These are phyloP conservation scores for Drosophila bunnanda DNA, from an alignment of 2,888 invertebrate species.

Conservation along the genomic window DNA sequence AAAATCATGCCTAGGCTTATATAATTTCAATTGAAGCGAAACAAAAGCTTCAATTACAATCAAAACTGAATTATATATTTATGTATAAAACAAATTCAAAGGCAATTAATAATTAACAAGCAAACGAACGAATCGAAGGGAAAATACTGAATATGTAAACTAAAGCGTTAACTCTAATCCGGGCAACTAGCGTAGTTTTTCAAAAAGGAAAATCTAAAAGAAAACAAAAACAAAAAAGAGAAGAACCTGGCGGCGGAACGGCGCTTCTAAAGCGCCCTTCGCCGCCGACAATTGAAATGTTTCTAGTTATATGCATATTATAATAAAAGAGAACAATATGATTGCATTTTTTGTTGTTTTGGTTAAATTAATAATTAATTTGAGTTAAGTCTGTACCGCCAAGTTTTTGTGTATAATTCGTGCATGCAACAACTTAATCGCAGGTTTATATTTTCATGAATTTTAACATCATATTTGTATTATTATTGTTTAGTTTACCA, in stretches of 20 bases:
- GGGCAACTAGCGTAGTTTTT: slow-evolving; percentile 68
- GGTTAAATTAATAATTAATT: slow-evolving; percentile 53
- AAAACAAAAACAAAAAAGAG: slow-evolving; percentile 11
- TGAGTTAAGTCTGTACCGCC: slow-evolving; percentile 57
- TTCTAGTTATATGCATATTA: slow-evolving; percentile 57
- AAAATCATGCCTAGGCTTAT: slow-evolving; percentile 69
- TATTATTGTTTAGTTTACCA: slow-evolving; percentile 72
- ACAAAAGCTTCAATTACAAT: slow-evolving; percentile 61
- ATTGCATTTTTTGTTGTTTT: slow-evolving; percentile 52
- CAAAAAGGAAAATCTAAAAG: slow-evolving; percentile 26
- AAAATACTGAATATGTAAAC: slow-evolving; percentile 60
- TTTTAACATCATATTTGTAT: slow-evolving; percentile 58
- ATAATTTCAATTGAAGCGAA: slow-evolving; percentile 65
- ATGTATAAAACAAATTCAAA: slow-evolving; percentile 55
- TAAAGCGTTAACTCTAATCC: slow-evolving; percentile 53
- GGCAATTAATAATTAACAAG: slow-evolving; percentile 51
- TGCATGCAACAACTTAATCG: slow-evolving; percentile 47
- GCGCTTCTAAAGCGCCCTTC: slow-evolving; percentile 64
- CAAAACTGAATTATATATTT: slow-evolving; percentile 66
- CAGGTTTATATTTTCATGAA: slow-evolving; percentile 32
- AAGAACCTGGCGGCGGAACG: slow-evolving; percentile 30
- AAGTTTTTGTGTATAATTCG: slow-evolving; percentile 76
- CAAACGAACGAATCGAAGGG: slow-evolving; percentile 42
- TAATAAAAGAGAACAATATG: slow-evolving; percentile 56
- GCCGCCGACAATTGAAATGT: slow-evolving; percentile 58